Evolutionary conservation across 2,888 invertebrate genomes (phyloP).

Genomic region (Anodontia alba): DNA sequence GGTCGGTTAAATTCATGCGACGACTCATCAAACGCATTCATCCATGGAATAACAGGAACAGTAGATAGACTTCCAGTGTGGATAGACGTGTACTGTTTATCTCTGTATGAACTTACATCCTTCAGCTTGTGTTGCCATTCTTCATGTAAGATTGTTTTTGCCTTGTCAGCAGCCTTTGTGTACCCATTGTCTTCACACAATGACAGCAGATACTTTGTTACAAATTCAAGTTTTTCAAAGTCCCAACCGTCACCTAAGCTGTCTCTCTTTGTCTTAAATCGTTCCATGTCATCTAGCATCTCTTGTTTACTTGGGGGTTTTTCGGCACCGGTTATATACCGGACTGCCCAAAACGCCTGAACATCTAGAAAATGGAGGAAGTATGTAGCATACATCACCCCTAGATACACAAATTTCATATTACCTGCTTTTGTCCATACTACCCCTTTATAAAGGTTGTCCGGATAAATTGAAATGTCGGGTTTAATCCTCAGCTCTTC

Average conservation of each 20-base stretch:
- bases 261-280: not conserved
- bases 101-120: not conserved
- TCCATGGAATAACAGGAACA: not conserved
- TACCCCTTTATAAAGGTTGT: constrained; percentile 15
- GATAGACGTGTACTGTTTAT: not conserved
- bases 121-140: not conserved
- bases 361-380: constrained; percentile 6
- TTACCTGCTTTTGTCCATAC: constrained; percentile 15
- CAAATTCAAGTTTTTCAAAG: not conserved
- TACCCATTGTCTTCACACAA: too few species aligned
- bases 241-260: too few species aligned
- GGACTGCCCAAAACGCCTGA: constrained; percentile 16
- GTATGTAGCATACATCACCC: not conserved
- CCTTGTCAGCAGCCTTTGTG: too few species aligned
- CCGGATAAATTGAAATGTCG: constrained; percentile 5
- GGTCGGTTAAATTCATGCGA: too few species aligned
- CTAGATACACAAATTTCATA: constrained; percentile 20
- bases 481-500: not conserved
- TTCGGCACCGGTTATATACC: not conserved
- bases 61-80: not conserved
- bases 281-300: not conserved
- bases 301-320: not conserved
- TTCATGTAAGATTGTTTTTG: too few species aligned
- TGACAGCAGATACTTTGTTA: not conserved
- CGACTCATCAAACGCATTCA: not conserved